Percentiles rank a stretch among this genome's conserved stretches.
phyloP scores from a whole-genome alignment of 1,140 invertebrate genomes.

The Dendroctonus valens region DNA sequence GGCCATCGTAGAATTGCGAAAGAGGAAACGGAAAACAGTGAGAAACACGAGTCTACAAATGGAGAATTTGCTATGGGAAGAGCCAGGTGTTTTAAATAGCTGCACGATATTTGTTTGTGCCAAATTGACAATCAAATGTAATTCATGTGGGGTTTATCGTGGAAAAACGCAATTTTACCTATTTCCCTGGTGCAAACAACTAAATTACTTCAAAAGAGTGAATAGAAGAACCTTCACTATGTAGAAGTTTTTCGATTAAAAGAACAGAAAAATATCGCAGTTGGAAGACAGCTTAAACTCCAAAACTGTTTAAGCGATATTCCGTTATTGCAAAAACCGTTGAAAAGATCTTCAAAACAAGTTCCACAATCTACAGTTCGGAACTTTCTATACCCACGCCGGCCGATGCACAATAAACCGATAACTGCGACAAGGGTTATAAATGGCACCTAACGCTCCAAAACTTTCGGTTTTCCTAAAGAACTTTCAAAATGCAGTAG shows the following conservation, averaged over 20 bases:
- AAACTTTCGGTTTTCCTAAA: slow-evolving; percentile 8
- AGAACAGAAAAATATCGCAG: no score
- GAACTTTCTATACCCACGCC: not conserved
- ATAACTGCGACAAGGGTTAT: slow-evolving; percentile 16
- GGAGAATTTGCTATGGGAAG: slow-evolving; percentile 14
- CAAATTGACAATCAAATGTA: no score
- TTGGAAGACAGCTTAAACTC: no score
- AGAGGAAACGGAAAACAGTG: slow-evolving; percentile 29
- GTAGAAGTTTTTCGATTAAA: no score
- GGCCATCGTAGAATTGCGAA: slow-evolving; percentile 31
- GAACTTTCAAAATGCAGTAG: not conserved
- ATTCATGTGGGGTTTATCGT: no score
- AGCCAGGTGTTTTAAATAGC: slow-evolving; percentile 23
- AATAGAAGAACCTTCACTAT: no score
- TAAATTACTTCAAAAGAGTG: no score
- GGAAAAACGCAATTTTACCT: no score
- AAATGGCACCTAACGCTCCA: slow-evolving; percentile 24
- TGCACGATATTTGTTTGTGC: not conserved
- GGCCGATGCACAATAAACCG: slow-evolving; percentile 8
- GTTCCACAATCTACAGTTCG: not conserved
- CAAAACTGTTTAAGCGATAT: no score
- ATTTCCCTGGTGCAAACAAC: no score
- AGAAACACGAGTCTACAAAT: slow-evolving; percentile 20
- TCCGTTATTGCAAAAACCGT: no score
- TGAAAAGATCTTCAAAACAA: no score